phyloP scores from a whole-genome alignment of 2,797 vertebrate species.

The Malacoraja senta region DNA sequence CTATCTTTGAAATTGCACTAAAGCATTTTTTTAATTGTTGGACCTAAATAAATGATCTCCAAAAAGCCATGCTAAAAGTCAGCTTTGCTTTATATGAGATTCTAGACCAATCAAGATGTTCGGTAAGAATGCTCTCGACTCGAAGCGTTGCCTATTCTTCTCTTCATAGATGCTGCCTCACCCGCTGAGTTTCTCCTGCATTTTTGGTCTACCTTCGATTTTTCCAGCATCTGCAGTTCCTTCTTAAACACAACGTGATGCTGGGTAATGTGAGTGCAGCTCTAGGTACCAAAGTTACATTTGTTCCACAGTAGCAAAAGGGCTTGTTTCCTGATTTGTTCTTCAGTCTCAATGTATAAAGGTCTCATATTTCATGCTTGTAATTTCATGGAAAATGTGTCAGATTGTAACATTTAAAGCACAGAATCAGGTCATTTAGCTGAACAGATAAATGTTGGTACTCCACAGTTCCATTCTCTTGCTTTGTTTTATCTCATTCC shows the following conservation, averaged over 20 bases:
- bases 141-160: too few species aligned
- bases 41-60: not conserved
- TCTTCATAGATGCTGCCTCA: too few species aligned
- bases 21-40: not conserved
- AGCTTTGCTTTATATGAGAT: not conserved
- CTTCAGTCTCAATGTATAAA: not conserved
- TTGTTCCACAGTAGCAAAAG: too few species aligned
- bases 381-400: not conserved
- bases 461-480: not conserved
- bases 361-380: not conserved
- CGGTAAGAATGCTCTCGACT: too few species aligned
- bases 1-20: not conserved
- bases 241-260: not conserved
- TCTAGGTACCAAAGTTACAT: too few species aligned
- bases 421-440: not conserved
- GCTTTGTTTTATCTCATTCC: not conserved
- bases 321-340: not conserved
- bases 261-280: not conserved
- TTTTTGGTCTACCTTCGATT: too few species aligned
- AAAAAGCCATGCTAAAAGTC: not conserved
- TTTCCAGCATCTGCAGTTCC: too few species aligned
- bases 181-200: too few species aligned
- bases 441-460: not conserved
- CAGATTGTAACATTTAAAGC: not conserved
- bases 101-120: not conserved